Conservation (phyloP, 2,797 vertebrate species). For the Microhierax caerulescens region DNA sequence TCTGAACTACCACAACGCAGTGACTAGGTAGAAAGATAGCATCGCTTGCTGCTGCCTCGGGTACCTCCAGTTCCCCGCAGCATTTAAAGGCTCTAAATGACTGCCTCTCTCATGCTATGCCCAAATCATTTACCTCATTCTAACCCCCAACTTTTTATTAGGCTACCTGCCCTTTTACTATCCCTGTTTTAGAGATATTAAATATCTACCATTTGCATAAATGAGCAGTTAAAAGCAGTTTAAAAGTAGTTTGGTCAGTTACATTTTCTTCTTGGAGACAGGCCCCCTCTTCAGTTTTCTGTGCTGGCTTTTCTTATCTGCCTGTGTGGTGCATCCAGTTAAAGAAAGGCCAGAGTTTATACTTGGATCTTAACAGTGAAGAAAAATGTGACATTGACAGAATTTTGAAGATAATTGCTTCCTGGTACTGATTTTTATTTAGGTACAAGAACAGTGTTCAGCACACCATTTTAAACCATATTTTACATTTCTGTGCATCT, state of each 20-base stretch:
- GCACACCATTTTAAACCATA: not conserved
- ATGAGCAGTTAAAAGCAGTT: not conserved
- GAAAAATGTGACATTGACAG: not conserved
- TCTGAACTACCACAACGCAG: not conserved
- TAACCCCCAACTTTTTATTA: not conserved
- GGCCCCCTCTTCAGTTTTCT: not conserved
- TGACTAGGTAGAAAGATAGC: not conserved
- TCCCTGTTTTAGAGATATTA: not conserved
- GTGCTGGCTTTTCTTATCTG: not conserved
- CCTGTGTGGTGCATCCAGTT: not conserved
- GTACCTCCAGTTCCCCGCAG: accelerated
- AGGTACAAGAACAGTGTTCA: not conserved
- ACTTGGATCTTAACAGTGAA: not conserved
- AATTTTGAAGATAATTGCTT: not conserved
- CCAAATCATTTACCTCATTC: not conserved
- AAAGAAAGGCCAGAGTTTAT: not conserved
- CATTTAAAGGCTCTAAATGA: not conserved
- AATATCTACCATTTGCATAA: not conserved
- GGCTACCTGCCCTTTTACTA: not conserved
- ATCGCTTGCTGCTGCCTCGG: not conserved
- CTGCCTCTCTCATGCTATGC: not conserved
- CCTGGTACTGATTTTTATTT: not conserved
- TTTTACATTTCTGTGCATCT: not conserved
- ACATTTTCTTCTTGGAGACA: not conserved
- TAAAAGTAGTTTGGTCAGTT: not conserved